Evolutionary conservation across 1,140 invertebrate species (phyloP), one percentile per base, ranked within the genome.

Genomic region (Melitaea cinxia): DNA sequence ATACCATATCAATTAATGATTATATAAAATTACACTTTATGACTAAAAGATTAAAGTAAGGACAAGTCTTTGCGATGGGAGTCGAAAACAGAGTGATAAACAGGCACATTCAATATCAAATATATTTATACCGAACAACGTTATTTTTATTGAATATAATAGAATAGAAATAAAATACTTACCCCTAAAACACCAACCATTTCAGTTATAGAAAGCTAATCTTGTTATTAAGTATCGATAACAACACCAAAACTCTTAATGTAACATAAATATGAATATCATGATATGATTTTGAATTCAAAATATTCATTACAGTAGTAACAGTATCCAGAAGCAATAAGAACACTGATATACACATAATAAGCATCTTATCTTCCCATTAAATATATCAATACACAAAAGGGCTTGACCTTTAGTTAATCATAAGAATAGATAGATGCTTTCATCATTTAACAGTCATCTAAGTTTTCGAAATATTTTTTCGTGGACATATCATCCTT

Each of bases 321-420:
- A 17, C 6, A 42, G 9, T 33, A 33, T 33, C 7, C 10, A 33
- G 6, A 37, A 39, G 9, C 14, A 52, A 57, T 30, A 62, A 35
- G 45, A 7, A 65, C 45, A 65, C 42, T 19, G 7, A 53, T 45
- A n/a, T n/a, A n/a, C n/a, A n/a, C 55, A 56, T 6, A 33, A 24
- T 57, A 10, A 68, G 19, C 45, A 62, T 57, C 37, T 47, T 24
- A 56, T 24, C 33, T 49, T 53, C 64, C 61, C 63, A 63, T 54
- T 42, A 54, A 65, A 73, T 47, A 68, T 64, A 42, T 64, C 65
- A 72, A 73, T 47, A 45, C 47, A 45, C 21, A 55, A 68, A 65
- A 76, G 80, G 74, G 53, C 83, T 80, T 74, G 79, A 74, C 74
- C 68, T 65, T 66, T 64, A 65, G 59, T 76, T 52, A n/a, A n/a